A percentile compares a stretch with the other conserved stretches of the same genome.
These are phyloP conservation scores for Ginglymostoma cirratum DNA, from an alignment of 2,113 vertebrate genomes.

Conservation along the genomic window DNA sequence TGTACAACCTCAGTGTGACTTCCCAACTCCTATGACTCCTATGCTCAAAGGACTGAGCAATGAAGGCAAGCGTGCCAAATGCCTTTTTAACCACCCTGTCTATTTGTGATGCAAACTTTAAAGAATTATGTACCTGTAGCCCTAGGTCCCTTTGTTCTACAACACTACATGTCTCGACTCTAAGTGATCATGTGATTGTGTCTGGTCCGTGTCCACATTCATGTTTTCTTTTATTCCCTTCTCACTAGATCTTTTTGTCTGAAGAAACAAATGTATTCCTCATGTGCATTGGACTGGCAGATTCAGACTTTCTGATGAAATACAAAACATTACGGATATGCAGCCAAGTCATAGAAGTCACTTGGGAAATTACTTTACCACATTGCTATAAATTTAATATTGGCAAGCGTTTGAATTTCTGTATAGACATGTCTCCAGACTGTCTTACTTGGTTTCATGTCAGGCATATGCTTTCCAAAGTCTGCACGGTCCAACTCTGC, in stretches of 20 bases:
- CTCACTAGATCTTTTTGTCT: constrained; percentile 17
- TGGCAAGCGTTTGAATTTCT: constrained; percentile 30
- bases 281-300: constrained; percentile 26
- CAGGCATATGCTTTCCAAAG: constrained; percentile 50
- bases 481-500: constrained; percentile 67
- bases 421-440: constrained; percentile 32
- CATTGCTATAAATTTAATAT: constrained; percentile 35
- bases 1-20: too few species aligned
- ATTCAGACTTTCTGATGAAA: constrained; percentile 21
- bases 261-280: constrained; percentile 30
- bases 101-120: too few species aligned
- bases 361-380: constrained; percentile 36
- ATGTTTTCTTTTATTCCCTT: neutral
- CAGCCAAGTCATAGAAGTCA: constrained; percentile 27
- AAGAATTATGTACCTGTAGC: too few species aligned
- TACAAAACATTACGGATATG: constrained; percentile 23
- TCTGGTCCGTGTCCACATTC: neutral
- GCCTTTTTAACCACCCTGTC: too few species aligned
- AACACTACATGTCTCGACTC: neutral
- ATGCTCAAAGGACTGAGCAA: too few species aligned
- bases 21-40: too few species aligned
- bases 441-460: constrained; percentile 54
- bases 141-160: too few species aligned
- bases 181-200: neutral
- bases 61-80: too few species aligned